A percentile compares a stretch with the other conserved stretches of the same genome.
Evolutionary conservation across 2,888 invertebrate species (phyloP).

Genomic region (Chrysina gloriosa): DNA sequence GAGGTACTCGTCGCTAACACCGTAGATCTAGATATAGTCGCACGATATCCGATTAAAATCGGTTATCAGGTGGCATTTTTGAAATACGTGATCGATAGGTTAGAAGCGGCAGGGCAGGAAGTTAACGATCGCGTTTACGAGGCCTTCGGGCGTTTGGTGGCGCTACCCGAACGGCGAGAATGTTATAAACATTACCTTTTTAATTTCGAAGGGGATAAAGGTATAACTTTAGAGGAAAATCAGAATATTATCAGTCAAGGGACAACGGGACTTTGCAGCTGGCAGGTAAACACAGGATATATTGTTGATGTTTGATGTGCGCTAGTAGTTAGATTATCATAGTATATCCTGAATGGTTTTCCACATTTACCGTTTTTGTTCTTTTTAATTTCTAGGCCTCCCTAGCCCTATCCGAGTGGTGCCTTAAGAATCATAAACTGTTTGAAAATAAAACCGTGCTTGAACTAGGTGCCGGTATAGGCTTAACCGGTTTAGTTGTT

Average conservation of each 20-base stretch:
- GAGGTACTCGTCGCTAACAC: constrained; percentile 71
- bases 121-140: constrained; percentile 76
- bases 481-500: constrained; percentile 76
- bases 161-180: constrained; percentile 56
- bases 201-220: constrained; percentile 66
- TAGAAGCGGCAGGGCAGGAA: constrained; percentile 69
- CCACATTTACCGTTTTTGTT: too few relatives aligned
- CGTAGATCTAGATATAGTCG: constrained; percentile 67
- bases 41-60: constrained; percentile 72
- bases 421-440: constrained; percentile 67
- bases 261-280: constrained; percentile 82
- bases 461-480: constrained; percentile 84
- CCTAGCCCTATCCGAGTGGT: constrained; percentile 78
- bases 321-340: too few relatives aligned
- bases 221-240: constrained; percentile 76
- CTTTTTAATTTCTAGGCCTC: constrained; percentile 69
- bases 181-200: constrained; percentile 75
- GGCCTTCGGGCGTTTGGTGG: constrained; percentile 69
- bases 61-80: constrained; percentile 75
- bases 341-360: too few relatives aligned
- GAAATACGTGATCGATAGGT: constrained; percentile 71
- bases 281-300: constrained; percentile 71
- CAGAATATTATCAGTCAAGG: constrained; percentile 79
- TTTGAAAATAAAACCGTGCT: constrained; percentile 71
- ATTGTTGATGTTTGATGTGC: constrained; percentile 11